Conservation (phyloP, 2,113 vertebrate genomes). For the Atrichornis clamosus region DNA sequence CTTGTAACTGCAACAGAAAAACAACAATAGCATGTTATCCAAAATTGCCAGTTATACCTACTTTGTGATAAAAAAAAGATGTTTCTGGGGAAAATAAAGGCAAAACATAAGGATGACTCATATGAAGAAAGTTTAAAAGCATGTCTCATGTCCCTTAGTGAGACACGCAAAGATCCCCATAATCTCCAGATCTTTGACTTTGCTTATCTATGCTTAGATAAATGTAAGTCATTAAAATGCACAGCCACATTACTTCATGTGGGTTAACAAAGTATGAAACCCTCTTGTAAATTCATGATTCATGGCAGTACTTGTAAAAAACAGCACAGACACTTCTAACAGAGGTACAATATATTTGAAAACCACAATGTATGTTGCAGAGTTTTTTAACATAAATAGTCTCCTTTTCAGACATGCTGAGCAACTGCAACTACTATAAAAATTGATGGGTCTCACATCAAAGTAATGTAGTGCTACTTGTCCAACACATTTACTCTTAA, state of each 20-base stretch:
- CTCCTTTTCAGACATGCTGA: background rate
- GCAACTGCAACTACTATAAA: background rate
- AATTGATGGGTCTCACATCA: background rate
- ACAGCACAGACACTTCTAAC: background rate
- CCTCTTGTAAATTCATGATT: slow-evolving; percentile 10
- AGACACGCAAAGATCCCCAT: background rate
- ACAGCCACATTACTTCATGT: background rate
- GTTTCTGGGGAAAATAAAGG: background rate
- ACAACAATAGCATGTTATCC: background rate
- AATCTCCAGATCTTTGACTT: background rate
- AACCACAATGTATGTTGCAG: background rate
- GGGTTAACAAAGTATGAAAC: slow-evolving; percentile 16
- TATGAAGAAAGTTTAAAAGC: background rate
- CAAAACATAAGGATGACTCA: slow-evolving; percentile 14
- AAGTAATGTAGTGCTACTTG: background rate
- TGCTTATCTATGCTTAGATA: slow-evolving; percentile 3
- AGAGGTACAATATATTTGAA: background rate
- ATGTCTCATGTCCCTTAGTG: background rate
- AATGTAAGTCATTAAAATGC: background rate
- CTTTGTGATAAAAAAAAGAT: background rate
- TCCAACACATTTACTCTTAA: background rate
- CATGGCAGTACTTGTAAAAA: background rate
- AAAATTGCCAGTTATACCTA: background rate
- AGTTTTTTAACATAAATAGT: background rate
- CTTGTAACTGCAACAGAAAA: background rate